Conservation (phyloP, 2,797 vertebrate species). For the Anabacerthia variegaticeps region DNA sequence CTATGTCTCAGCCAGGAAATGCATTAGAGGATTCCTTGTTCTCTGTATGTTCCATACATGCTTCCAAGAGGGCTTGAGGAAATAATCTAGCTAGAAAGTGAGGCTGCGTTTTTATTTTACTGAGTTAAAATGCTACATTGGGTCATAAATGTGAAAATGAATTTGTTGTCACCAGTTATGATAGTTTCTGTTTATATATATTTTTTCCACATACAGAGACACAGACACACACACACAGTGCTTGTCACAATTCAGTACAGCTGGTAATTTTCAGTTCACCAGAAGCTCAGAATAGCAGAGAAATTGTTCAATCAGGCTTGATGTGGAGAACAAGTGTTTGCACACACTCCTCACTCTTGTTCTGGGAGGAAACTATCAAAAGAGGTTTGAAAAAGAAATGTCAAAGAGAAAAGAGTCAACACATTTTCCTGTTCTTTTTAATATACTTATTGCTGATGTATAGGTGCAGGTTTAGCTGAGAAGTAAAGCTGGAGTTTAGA, state of each 20-base stretch:
- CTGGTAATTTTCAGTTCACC: conserved; percentile 62
- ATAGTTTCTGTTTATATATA: background rate
- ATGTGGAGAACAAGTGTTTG: conserved; percentile 54
- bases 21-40: background rate
- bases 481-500: background rate
- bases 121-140: background rate
- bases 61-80: background rate
- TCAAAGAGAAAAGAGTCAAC: background rate
- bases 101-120: background rate
- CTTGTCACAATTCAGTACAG: conserved; percentile 50
- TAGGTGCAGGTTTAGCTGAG: background rate
- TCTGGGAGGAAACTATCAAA: conserved; percentile 4
- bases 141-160: background rate
- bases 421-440: background rate
- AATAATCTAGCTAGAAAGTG: background rate
- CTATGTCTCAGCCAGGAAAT: background rate
- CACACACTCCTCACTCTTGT: background rate
- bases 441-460: background rate
- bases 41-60: background rate
- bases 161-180: background rate
- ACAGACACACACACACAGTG: background rate
- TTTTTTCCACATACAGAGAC: background rate
- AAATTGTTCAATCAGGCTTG: conserved; percentile 63
- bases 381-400: conserved; percentile 9
- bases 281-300: conserved; percentile 63